These are phyloP conservation scores for Zhengitettix transpicula DNA, from an alignment of 2,888 invertebrate genomes.

Conservation along the genomic window DNA sequence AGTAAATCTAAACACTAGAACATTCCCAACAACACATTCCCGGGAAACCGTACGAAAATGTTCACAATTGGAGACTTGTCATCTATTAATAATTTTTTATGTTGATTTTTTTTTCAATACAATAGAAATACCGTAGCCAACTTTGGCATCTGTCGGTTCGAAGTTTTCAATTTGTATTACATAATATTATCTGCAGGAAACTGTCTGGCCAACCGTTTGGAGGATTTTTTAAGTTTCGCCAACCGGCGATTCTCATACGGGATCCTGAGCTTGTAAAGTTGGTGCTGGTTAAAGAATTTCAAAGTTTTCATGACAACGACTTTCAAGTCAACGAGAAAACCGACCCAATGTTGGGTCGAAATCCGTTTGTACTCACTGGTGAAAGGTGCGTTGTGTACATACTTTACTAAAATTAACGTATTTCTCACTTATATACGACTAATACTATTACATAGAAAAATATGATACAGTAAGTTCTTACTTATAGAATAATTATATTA, in stretches of 20 bases:
- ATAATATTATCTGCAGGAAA: constrained; percentile 17
- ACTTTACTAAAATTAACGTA: too few species aligned
- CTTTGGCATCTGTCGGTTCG: background rate
- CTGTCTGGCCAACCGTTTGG: constrained; percentile 20
- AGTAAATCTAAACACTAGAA: too few species aligned
- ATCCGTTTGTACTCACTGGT: constrained; percentile 7
- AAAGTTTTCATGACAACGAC: constrained; percentile 24
- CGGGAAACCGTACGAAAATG: too few species aligned
- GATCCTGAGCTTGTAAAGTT: constrained; percentile 11
- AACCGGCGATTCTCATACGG: constrained; percentile 8
- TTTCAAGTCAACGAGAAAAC: constrained; percentile 14
- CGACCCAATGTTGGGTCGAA: constrained; percentile 9
- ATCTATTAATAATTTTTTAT: too few species aligned
- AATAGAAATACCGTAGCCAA: too few species aligned
- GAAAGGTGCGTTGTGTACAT: constrained; percentile 7
- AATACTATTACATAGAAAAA: too few species aligned
- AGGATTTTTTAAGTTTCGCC: constrained; percentile 21
- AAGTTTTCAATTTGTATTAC: background rate
- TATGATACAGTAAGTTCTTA: too few species aligned
- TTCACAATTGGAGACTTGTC: too few species aligned
- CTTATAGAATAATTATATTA: too few species aligned
- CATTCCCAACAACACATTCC: too few species aligned
- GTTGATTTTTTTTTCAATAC: too few species aligned
- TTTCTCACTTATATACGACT: too few species aligned
- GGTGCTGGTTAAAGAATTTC: constrained; percentile 20